phyloP scores from a whole-genome alignment of 1,140 invertebrate genomes.

The Zaprionus nigranus region DNA sequence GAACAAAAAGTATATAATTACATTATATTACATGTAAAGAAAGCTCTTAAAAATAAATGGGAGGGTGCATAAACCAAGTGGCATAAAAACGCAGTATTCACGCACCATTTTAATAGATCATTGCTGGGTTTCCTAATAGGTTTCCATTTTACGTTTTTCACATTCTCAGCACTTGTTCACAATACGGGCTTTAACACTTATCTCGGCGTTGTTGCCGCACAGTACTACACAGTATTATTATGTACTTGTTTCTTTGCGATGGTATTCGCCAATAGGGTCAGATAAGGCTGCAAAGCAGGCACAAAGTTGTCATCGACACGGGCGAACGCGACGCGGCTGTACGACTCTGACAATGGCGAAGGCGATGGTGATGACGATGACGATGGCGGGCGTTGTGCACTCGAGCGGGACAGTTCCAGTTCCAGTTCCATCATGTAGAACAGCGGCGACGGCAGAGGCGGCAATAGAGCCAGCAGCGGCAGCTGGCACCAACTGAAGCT shows the following conservation, averaged over 20 bases:
- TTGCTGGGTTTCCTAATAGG: not conserved
- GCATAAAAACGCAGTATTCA: not conserved
- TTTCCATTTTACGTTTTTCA: constrained; percentile 38
- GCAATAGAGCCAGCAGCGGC: constrained; percentile 1
- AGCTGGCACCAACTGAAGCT: constrained; percentile 18
- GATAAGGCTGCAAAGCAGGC: constrained; percentile 43
- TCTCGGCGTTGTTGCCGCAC: constrained; percentile 30
- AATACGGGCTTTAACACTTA: constrained; percentile 35
- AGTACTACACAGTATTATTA: constrained; percentile 41
- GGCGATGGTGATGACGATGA: constrained; percentile 24
- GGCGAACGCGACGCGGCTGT: constrained; percentile 60
- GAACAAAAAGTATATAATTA: too few relatives aligned
- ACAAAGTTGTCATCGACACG: constrained; percentile 49
- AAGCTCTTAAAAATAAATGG: not conserved
- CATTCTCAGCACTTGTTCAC: constrained; percentile 56
- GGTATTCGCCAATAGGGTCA: constrained; percentile 46
- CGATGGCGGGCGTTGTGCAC: constrained; percentile 57
- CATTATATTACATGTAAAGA: not conserved
- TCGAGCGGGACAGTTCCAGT: constrained; percentile 61
- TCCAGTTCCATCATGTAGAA: constrained; percentile 49
- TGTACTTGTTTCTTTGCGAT: constrained; percentile 36
- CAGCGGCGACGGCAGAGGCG: constrained; percentile 37
- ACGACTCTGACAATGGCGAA: constrained; percentile 48
- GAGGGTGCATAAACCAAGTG: not conserved
- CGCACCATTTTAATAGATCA: constrained; percentile 39